Percentiles rank a stretch among this genome's conserved stretches.
Evolutionary conservation across 2,113 vertebrate genomes (phyloP).

Genomic region (Heterochromis multidens): DNA sequence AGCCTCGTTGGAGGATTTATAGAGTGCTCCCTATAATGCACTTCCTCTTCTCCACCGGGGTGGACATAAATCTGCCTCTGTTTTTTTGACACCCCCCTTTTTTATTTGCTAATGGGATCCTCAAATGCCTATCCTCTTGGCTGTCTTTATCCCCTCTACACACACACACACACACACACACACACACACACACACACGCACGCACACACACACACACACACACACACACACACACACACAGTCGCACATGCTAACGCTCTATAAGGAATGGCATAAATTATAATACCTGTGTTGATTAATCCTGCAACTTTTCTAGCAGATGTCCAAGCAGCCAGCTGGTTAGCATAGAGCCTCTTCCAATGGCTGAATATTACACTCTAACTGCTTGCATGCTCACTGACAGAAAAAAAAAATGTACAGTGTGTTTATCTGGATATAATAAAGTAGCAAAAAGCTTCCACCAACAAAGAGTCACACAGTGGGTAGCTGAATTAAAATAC

Average conservation of each 20-base stretch:
- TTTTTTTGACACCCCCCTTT: slow-evolving; percentile 47
- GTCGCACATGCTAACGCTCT: neutral
- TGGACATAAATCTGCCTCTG: slow-evolving; percentile 52
- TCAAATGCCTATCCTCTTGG: slow-evolving; percentile 20
- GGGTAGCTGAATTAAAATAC: slow-evolving; percentile 69
- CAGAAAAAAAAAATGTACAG: neutral
- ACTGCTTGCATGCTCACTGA: slow-evolving; percentile 19
- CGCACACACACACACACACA: neutral
- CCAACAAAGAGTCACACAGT: slow-evolving; percentile 52
- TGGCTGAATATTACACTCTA: slow-evolving; percentile 1
- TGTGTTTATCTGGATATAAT: slow-evolving; percentile 59
- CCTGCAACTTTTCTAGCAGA: neutral
- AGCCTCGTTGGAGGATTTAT: slow-evolving; percentile 53
- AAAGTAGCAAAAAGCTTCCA: slow-evolving; percentile 38
- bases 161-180: neutral
- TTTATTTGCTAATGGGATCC: slow-evolving; percentile 62
- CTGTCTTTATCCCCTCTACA: slow-evolving; percentile 24
- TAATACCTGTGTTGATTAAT: slow-evolving; percentile 31
- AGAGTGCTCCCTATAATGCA: slow-evolving; percentile 50
- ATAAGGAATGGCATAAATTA: slow-evolving; percentile 16
- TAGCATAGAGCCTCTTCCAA: neutral
- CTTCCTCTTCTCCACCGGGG: slow-evolving; percentile 40
- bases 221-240: neutral
- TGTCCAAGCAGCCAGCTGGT: neutral
- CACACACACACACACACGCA: neutral